phyloP scores from a whole-genome alignment of 92 coral and sea anemone species.

The Epizoanthus stellaris region DNA sequence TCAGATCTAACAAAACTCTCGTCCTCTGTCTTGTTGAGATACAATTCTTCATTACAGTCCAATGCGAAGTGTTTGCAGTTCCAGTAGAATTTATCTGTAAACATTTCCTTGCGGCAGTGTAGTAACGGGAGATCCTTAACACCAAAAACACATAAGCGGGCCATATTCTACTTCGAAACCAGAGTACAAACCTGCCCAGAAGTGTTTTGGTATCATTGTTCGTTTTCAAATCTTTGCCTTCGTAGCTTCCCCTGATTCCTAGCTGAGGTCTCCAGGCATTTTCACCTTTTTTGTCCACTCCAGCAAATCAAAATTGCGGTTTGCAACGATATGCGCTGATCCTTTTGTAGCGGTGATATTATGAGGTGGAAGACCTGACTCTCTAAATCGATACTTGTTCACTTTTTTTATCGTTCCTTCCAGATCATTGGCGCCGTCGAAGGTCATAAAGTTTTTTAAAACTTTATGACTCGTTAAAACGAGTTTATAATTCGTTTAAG shows the following conservation, averaged over 20 bases:
- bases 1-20: constrained; percentile 1
- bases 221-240: constrained; percentile 6
- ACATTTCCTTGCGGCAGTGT: not conserved
- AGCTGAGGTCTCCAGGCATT: constrained; percentile 58
- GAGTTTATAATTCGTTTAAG: constrained; percentile 67
- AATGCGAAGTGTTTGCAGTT: constrained; percentile 42
- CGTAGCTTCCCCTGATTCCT: constrained; percentile 16
- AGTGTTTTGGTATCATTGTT: constrained; percentile 3
- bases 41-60: constrained; percentile 44
- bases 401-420: constrained; percentile 31
- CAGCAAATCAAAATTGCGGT: constrained; percentile 58
- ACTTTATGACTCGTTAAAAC: no score
- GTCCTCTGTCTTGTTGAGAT: constrained; percentile 32
- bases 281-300: constrained; percentile 53
- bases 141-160: constrained; percentile 35
- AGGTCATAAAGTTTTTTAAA: constrained; percentile 47
- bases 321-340: constrained; percentile 49
- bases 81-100: constrained; percentile 46
- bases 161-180: not conserved
- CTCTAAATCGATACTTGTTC: constrained; percentile 3
- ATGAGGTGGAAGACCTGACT: constrained; percentile 50
- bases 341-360: constrained; percentile 57
- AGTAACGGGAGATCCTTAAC: constrained; percentile 26
- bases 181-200: constrained; percentile 9
- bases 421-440: constrained; percentile 54